Percentiles rank a stretch among this genome's conserved stretches.
Conservation (phyloP, 2,113 vertebrate genomes). For the Acrocephalus kingi region DNA sequence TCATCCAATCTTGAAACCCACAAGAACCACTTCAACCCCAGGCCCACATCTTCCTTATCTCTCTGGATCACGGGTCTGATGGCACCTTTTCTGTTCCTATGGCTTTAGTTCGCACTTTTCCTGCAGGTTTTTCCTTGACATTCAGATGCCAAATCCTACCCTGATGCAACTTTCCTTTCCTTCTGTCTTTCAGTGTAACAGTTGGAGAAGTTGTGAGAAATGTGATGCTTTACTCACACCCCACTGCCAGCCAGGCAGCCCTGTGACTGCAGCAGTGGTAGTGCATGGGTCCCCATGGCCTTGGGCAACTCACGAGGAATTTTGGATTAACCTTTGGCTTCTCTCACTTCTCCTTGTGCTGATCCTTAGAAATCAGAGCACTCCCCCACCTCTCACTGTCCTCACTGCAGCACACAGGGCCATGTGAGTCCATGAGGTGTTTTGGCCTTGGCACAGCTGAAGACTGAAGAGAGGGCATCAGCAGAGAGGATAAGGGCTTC, state of each 20-base stretch:
- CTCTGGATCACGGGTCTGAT: not conserved
- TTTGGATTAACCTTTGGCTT: constrained; percentile 14
- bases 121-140: not conserved
- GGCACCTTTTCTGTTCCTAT: not conserved
- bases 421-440: not conserved
- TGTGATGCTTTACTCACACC: not conserved
- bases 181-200: constrained; percentile 13
- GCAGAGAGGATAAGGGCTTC: not conserved
- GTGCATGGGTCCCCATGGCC: not conserved
- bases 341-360: not conserved
- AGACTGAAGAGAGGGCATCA: not conserved
- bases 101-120: not conserved
- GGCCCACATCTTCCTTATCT: not conserved
- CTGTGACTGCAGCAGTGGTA: not conserved
- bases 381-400: not conserved
- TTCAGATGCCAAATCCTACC: not conserved
- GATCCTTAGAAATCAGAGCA: not conserved
- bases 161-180: constrained; percentile 17
- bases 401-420: not conserved
- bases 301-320: not conserved
- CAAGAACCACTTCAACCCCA: not conserved
- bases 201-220: constrained; percentile 35
- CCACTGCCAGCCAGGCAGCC: constrained; percentile 22
- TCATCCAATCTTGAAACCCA: not conserved
- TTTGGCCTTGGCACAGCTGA: constrained; percentile 12